These are phyloP conservation scores for Drosophila prosaltans DNA, from an alignment of 1,140 invertebrate genomes.

Conservation along the genomic window DNA sequence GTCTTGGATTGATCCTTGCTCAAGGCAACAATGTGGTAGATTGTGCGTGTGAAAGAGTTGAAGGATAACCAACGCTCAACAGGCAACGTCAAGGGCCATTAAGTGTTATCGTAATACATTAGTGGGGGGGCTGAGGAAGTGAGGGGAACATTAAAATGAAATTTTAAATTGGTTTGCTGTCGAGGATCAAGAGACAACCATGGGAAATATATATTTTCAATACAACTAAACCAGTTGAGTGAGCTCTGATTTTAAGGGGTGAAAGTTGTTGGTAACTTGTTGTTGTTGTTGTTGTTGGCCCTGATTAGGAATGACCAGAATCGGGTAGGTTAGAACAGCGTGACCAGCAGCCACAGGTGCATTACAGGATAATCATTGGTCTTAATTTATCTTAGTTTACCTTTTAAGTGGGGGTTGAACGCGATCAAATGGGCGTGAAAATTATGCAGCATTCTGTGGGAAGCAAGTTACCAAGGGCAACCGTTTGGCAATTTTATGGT, in stretches of 20 bases:
- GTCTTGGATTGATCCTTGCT: conserved; percentile 49
- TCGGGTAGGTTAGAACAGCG: conserved; percentile 12
- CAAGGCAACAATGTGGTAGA: conserved; percentile 63
- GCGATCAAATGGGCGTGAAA: conserved; percentile 62
- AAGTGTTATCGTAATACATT: conserved; percentile 27
- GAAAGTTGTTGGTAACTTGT: conserved; percentile 8
- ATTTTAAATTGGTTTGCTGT: conserved; percentile 35
- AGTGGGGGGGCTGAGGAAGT: background rate
- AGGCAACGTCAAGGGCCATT: conserved; percentile 65
- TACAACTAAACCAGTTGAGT: conserved; percentile 46
- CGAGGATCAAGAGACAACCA: conserved; percentile 18
- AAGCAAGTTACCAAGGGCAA: conserved; percentile 61
- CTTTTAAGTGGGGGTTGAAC: conserved; percentile 34
- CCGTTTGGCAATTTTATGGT: conserved; percentile 60
- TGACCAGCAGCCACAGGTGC: conserved; percentile 37
- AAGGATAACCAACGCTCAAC: conserved; percentile 48
- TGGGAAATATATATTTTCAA: conserved; percentile 40
- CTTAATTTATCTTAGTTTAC: background rate
- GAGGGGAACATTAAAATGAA: conserved; percentile 49
- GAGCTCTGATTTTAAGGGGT: conserved; percentile 37
- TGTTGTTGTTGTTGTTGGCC: conserved; percentile 30
- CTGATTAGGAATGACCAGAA: conserved; percentile 29
- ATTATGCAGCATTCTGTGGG: conserved; percentile 65
- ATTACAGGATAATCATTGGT: conserved; percentile 46
- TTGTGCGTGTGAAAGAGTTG: conserved; percentile 38